These are phyloP conservation scores for Sarcophaga peregrina DNA, from an alignment of 1,140 invertebrate genomes.

Conservation along the genomic window DNA sequence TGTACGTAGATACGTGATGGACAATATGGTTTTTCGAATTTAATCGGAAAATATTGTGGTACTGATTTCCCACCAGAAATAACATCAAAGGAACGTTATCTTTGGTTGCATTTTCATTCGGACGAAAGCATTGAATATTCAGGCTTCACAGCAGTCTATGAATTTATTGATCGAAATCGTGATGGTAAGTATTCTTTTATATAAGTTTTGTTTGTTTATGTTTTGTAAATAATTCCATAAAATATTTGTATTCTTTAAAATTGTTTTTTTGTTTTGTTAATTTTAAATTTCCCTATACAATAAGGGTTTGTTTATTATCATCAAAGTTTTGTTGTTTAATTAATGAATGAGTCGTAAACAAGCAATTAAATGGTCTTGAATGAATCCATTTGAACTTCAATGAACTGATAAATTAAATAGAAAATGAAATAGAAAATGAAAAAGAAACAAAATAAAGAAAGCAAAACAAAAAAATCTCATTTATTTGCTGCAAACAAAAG, in stretches of 20 bases:
- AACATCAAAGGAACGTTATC: constrained; percentile 78
- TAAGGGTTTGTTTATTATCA: neutral
- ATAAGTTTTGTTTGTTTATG: neutral
- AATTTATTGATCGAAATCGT: constrained; percentile 72
- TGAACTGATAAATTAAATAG: neutral
- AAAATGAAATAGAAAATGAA: too few relatives aligned
- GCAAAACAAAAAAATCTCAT: too few relatives aligned
- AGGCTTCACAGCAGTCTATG: constrained; percentile 85
- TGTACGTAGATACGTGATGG: constrained; percentile 76
- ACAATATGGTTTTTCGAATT: constrained; percentile 82
- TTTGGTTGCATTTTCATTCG: constrained; percentile 87
- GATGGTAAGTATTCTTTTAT: constrained; percentile 61
- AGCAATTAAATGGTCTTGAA: neutral
- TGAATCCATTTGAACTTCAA: neutral
- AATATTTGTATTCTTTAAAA: too few relatives aligned
- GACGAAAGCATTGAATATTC: constrained; percentile 86
- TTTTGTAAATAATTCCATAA: too few relatives aligned
- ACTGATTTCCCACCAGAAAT: constrained; percentile 81
- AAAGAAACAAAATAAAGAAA: too few relatives aligned
- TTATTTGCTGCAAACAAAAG: too few relatives aligned
- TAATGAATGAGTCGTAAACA: neutral
- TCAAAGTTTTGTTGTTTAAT: neutral
- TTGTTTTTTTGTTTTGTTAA: too few relatives aligned
- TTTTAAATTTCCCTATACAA: too few relatives aligned
- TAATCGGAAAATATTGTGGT: constrained; percentile 79